phyloP scores from a whole-genome alignment of 2,797 vertebrate species.

The Melanotaenia pygmaea region DNA sequence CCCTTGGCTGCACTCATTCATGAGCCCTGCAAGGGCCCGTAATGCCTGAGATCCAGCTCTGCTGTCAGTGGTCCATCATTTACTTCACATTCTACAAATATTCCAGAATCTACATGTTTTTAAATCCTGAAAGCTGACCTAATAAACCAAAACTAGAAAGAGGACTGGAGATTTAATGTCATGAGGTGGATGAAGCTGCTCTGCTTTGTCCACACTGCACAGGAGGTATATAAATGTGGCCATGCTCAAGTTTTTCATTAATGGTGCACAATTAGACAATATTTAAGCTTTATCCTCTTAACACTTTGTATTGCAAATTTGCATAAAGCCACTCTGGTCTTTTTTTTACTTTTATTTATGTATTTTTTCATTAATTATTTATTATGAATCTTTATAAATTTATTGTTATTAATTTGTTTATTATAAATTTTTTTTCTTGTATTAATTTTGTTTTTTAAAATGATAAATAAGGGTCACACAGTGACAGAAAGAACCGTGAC shows the following conservation, averaged over 20 bases:
- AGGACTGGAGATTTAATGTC: constrained; percentile 2
- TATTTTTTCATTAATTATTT: neutral
- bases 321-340: too few species aligned
- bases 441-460: too few species aligned
- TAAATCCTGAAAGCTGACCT: constrained; percentile 23
- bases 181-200: neutral
- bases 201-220: neutral
- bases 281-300: neutral
- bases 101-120: constrained; percentile 29
- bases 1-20: constrained; percentile 23
- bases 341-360: neutral
- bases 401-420: neutral
- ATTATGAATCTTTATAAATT: neutral
- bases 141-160: constrained; percentile 15
- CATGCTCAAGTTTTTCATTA: neutral
- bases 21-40: constrained; percentile 32
- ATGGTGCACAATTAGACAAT: neutral
- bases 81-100: constrained; percentile 60
- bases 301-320: too few species aligned
- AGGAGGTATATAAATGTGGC: neutral
- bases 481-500: neutral
- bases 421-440: neutral
- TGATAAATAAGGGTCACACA: neutral
- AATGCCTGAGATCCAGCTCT: constrained; percentile 27
- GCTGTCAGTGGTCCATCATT: constrained; percentile 50